Conservation (phyloP, 1,140 invertebrate genomes). For the Megathymus violae region DNA sequence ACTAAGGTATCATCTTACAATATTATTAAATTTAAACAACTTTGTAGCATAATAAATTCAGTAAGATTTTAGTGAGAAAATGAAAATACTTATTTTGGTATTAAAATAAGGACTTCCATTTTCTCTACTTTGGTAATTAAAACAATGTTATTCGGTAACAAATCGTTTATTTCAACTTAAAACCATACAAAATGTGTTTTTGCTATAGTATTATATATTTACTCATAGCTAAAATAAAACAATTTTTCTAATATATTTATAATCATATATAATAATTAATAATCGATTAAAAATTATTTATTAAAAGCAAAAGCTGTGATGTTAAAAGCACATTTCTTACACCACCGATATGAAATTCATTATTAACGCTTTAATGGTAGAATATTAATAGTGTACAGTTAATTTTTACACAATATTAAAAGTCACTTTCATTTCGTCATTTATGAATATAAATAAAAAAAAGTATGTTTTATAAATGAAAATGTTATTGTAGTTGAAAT, state of each 20-base stretch:
- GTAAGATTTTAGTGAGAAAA: too few relatives aligned
- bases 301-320: slow-evolving; percentile 20
- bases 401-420: too few relatives aligned
- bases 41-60: too few relatives aligned
- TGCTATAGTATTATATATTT: neutral
- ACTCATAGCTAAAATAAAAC: slow-evolving; percentile 9
- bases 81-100: too few relatives aligned
- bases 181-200: slow-evolving; percentile 42
- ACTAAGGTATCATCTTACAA: slow-evolving; percentile 3
- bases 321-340: slow-evolving; percentile 2
- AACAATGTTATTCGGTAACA: slow-evolving; percentile 46
- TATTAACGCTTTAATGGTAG: too few relatives aligned
- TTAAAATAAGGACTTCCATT: too few relatives aligned
- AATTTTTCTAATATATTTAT: slow-evolving; percentile 1
- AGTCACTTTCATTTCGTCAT: too few relatives aligned
- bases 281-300: neutral
- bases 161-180: slow-evolving; percentile 49
- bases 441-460: neutral
- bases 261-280: neutral
- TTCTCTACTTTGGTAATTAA: too few relatives aligned
- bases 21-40: slow-evolving; percentile 44
- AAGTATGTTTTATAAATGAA: neutral
- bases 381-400: too few relatives aligned
- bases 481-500: neutral
- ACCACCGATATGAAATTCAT: too few relatives aligned